Base-by-base conservation (phyloP, 2,888 invertebrate species). In the Sesia apiformis region DNA sequence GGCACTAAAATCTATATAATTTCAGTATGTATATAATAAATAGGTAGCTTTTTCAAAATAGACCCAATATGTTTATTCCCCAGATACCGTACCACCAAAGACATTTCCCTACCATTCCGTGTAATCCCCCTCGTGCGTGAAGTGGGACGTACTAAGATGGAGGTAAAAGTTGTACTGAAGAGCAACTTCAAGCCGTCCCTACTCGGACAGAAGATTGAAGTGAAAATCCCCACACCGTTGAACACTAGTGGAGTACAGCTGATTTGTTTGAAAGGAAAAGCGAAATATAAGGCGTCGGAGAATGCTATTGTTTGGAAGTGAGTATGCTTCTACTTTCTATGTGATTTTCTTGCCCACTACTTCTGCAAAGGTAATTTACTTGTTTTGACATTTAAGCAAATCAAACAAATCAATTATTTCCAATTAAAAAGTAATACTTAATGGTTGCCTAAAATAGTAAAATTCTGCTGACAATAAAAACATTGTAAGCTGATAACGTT, bases 231-330 rank as follows among this genome's bases (percentile, higher is more conserved):
- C 3, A 99, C 99, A 0, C 99, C 99, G 3, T 91, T 99, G 51
- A 99, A 99, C 81, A 99, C 99, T 0, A 98, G 98, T 53, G 99
- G 99, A 0, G 99, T 99, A 3, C 99, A 99, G 76, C 92, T 99
- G 65, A 98, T 99, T 72, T 99, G 99, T 74, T 92, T 99, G 77
- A 99, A 99, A 81, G 99, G 99, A 4, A 99, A 99, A 79, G 99
- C 99, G 43, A 99, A 99, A 81, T 99, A 99, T 82, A 99, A 99
- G 90, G 97, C 99, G 0, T 98, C 98, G 0, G 99, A 99, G 87
- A 99, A 99, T 82, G 99, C 99, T 53, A 99, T 99, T 68, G 93
- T 93, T n/a, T 93, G 93, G 93, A 98, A 98, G 94, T 96, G 78
- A 93, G 94, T 91, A 23, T 51, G 23, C 4, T 38, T 8, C 8